Conservation (phyloP, 2,113 vertebrate species). For the Loxodonta africana region DNA sequence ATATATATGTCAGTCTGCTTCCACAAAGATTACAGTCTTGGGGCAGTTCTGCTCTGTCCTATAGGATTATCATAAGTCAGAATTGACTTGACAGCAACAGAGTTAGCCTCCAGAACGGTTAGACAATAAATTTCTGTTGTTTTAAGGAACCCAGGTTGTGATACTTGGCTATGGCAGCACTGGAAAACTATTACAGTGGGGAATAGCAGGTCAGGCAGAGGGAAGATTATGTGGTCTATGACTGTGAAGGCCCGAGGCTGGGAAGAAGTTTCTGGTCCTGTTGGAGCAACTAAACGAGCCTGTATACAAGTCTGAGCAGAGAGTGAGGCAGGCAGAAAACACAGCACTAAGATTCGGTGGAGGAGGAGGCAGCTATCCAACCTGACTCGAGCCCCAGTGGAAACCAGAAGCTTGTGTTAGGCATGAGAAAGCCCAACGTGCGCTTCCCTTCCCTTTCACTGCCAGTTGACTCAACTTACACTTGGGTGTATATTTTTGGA, state of each 20-base stretch:
- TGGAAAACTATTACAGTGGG: background rate
- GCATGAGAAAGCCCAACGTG: background rate
- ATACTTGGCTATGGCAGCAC: background rate
- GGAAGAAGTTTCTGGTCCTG: background rate
- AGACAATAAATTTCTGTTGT: background rate
- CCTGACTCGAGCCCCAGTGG: background rate
- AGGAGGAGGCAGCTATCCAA: background rate
- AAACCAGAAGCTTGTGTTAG: background rate
- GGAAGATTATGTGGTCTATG: fast-evolving
- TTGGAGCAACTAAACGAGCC: background rate
- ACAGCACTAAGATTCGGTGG: background rate
- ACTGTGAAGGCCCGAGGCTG: background rate
- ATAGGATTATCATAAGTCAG: background rate
- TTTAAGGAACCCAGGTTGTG: background rate
- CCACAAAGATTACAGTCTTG: too few species aligned
- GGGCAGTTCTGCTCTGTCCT: background rate
- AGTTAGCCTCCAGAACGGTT: background rate
- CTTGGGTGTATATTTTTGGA: background rate
- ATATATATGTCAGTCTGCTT: background rate
- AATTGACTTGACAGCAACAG: background rate
- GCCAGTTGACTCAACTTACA: background rate
- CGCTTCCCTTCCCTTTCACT: background rate
- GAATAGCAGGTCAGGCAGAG: background rate
- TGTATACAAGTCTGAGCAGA: background rate
- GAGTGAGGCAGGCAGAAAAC: background rate